Base-by-base conservation (phyloP, 1,140 invertebrate species). In the Dufourea novaeangliae region DNA sequence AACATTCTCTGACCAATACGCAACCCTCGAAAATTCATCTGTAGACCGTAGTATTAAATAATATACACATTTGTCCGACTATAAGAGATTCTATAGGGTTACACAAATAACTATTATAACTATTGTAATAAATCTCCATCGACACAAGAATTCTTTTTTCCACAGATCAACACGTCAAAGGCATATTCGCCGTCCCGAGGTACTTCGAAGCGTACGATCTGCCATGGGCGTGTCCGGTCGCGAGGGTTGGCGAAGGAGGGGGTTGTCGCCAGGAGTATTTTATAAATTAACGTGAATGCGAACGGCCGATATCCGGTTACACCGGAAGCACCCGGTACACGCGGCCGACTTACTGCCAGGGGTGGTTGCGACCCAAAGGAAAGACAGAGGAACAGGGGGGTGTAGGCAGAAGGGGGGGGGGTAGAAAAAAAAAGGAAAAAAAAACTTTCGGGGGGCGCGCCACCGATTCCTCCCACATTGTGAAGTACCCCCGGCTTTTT, bases 241-340 rank as follows among this genome's bases (percentile, higher is more conserved):
- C 11, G 41, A 56, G 20, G 50, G 46, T 46, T 46, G 71, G 46
- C 25, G 32, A n/a, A 54, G 50, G 41, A 71, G 79, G 70, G 86
- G 84, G 85, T 84, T n/a, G 85, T 78, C 80, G 76, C 79, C 83
- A 77, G 87, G 88, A 89, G 86, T 91, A 90, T 91, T 91, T 91
- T 91, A 90, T 89, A 90, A 91, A 88, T 91, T 91, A 91, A 91
- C 88, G 88, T 89, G 88, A 90, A 90, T 90, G 86, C 84, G 85
- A 86, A 73, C 83, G 79, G 77, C n/a, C 79, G 71, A 87, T 89
- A 90, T 91, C 89, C 86, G 88, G 86, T 91, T 90, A 90, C 87
- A 85, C 90, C 89, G 90, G 90, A 91, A 91, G 83, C 82, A 61
- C 70, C 69, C 79, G 83, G 79, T 70, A 90, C 87, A 70, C 82